phyloP scores from a whole-genome alignment of 2,113 vertebrate genomes.

The Morone saxatilis region DNA sequence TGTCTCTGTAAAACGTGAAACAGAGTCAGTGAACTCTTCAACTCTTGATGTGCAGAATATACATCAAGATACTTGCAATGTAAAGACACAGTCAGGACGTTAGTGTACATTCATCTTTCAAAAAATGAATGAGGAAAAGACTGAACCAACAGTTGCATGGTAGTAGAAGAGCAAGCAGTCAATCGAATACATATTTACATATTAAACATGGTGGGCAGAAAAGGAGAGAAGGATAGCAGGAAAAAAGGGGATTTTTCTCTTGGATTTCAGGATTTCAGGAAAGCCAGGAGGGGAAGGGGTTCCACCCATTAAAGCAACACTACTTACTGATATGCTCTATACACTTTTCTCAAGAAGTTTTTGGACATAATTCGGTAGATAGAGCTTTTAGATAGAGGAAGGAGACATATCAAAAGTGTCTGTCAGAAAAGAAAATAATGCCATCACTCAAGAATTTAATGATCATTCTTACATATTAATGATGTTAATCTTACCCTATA shows the following conservation, averaged over 20 bases:
- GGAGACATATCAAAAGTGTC: conserved; percentile 73
- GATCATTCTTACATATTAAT: background rate
- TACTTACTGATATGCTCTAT: conserved; percentile 93
- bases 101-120: conserved; percentile 31
- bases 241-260: conserved; percentile 15
- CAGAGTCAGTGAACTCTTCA: background rate
- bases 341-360: conserved; percentile 91
- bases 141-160: conserved; percentile 8
- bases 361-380: conserved; percentile 88
- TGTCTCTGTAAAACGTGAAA: conserved; percentile 87
- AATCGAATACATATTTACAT: conserved; percentile 8
- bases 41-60: background rate
- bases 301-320: conserved; percentile 49
- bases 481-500: conserved; percentile 90
- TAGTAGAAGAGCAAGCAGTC: conserved; percentile 25
- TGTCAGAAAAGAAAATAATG: conserved; percentile 48
- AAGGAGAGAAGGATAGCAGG: conserved; percentile 34
- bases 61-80: background rate
- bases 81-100: background rate
- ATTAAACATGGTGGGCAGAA: conserved; percentile 13
- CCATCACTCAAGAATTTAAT: background rate
- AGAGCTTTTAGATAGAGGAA: conserved; percentile 83
- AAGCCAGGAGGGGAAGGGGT: conserved; percentile 31
- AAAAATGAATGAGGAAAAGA: conserved; percentile 33
- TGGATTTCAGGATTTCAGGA: conserved; percentile 48